Percentiles rank a stretch among this genome's conserved stretches.
Evolutionary conservation across 2,113 vertebrate species (phyloP).

Genomic region (Trochalopteron elliotii): DNA sequence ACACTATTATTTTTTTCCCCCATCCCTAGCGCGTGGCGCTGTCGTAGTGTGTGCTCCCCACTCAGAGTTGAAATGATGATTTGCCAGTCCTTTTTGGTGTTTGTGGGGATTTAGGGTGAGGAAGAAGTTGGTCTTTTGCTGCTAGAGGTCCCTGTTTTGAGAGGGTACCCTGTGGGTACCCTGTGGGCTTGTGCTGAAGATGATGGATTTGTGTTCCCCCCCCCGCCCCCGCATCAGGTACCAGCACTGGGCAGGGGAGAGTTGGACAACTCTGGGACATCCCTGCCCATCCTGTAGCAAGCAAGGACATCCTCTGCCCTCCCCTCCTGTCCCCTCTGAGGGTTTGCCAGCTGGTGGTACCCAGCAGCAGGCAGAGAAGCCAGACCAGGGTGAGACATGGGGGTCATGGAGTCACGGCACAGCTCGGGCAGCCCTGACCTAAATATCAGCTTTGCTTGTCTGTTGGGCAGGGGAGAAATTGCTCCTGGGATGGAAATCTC

Average conservation of each 20-base stretch:
- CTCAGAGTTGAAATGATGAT: background rate
- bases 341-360: background rate
- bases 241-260: fast-evolving
- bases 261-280: background rate
- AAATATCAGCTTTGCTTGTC: background rate
- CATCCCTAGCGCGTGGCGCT: too few species aligned
- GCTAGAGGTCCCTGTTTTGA: background rate
- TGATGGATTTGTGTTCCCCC: fast-evolving
- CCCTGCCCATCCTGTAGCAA: fast-evolving
- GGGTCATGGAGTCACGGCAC: background rate
- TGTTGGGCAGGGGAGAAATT: background rate
- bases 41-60: fast-evolving
- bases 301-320: background rate
- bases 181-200: fast-evolving
- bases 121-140: background rate
- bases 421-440: background rate
- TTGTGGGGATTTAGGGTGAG: background rate
- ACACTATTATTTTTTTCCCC: fast-evolving
- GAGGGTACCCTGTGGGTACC: background rate
- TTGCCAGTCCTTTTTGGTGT: background rate
- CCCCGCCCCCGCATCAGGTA: fast-evolving
- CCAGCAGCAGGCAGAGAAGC: fast-evolving
- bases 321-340: background rate
- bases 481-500: background rate
- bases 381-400: background rate